Base-by-base conservation (phyloP, 2,888 invertebrate species). In the Watsonalla binaria region DNA sequence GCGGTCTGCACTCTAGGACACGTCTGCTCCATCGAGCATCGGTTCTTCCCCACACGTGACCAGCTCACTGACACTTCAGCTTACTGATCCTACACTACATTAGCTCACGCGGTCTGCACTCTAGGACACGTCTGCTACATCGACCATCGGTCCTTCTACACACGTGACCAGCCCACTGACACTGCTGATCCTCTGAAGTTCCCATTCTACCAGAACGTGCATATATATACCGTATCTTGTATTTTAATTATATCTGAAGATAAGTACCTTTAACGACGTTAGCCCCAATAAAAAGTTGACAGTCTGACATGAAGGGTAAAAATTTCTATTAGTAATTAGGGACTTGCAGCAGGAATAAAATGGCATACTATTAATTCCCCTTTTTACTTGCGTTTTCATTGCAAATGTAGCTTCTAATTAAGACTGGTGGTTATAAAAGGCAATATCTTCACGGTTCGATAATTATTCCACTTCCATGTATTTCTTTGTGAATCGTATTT, bases 391-490 rank as follows among this genome's bases (percentile, higher is more conserved):
- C 34, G 6, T 34, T 45, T 33, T 52, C 49, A 42, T 51, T 51
- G 46, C 48, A 37, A 42, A 39, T 14, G 51, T 47, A 15, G 13
- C 37, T 39, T 54, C 54, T 63, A 63, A 62, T 65, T 61, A 60
- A 61, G 63, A 66, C 61, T 59, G 56, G 54, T 57, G 62, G 55
- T 56, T 59, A 61, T 58, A 60, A 60, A 61, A 61, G 61, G 61
- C 51, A 47, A 54, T 47, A 59, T 63, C 57, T 62, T 57, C 57
- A 58, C 47, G 61, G 60, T 63, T 61, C 53, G 56, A 52, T 60
- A 46, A 47, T 35, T 52, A 54, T 57, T 54, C 52, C 24, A 56
- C 57, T 58, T 51, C 53, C 54, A 56, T 57, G 48, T 57, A 51
- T 53, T 50, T 35, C 35, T 42, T 51, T 51, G 11, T 54, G 52